phyloP scores from a whole-genome alignment of 2,113 vertebrate species.

The Notarius quadriscutis region DNA sequence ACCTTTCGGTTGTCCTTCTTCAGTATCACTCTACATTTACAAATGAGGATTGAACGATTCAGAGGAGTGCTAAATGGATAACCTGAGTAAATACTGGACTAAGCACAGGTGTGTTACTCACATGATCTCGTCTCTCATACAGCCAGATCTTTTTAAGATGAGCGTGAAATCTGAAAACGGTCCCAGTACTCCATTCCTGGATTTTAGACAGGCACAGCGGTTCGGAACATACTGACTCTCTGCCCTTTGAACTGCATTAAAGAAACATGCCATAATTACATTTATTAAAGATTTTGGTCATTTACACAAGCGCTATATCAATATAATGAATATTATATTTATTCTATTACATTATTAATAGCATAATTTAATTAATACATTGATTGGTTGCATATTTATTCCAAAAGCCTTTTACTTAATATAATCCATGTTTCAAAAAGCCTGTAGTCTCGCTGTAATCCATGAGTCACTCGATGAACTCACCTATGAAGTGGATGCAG shows the following conservation, averaged over 20 bases:
- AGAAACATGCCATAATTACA: constrained; percentile 4
- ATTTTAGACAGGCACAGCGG: constrained; percentile 65
- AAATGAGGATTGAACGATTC: constrained; percentile 36
- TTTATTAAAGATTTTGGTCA: not conserved
- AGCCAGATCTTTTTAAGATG: constrained; percentile 54
- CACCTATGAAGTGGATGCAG: constrained; percentile 7
- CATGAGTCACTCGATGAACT: not conserved
- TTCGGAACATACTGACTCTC: constrained; percentile 61
- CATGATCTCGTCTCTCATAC: constrained; percentile 68
- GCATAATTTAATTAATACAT: not conserved
- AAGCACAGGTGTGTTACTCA: constrained; percentile 57
- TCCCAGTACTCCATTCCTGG: constrained; percentile 35
- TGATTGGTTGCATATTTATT: not conserved
- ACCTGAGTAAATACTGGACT: not conserved
- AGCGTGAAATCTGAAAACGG: constrained; percentile 59
- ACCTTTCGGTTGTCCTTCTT: constrained; percentile 43
- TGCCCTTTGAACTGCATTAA: constrained; percentile 56
- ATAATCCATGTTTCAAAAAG: not conserved
- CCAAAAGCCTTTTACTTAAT: not conserved
- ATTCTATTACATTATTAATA: too few species aligned
- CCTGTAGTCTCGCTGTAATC: not conserved
- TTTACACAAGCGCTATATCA: not conserved
- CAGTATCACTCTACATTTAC: constrained; percentile 66
- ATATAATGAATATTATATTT: not conserved
- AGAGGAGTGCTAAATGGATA: not conserved